Evolutionary conservation across 2,797 vertebrate species (phyloP).

Genomic region (Chelon labrosus): DNA sequence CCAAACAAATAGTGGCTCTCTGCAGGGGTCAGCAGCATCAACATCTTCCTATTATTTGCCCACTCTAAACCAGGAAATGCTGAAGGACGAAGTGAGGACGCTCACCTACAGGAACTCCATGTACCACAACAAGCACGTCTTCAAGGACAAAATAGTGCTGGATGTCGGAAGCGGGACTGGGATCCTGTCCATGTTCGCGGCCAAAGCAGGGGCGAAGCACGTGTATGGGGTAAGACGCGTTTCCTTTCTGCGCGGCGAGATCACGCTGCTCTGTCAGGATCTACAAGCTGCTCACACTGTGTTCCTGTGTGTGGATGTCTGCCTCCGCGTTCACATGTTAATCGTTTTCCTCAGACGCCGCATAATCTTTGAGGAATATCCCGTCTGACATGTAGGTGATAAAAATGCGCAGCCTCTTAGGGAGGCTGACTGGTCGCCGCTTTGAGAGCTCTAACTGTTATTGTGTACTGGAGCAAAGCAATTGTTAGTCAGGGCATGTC

Average conservation of each 20-base stretch:
- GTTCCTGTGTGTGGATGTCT: neutral
- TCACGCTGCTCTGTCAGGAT: conserved; percentile 1
- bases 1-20: neutral
- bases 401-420: conserved; percentile 27
- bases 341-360: neutral
- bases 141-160: conserved; percentile 97
- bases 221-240: conserved; percentile 93
- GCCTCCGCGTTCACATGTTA: neutral
- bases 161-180: conserved; percentile 98
- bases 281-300: conserved; percentile 31
- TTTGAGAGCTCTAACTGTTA: conserved; percentile 45
- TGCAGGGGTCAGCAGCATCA: neutral
- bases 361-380: conserved; percentile 14
- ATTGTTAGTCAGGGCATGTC: conserved; percentile 60
- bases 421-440: conserved; percentile 26
- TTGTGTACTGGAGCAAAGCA: conserved; percentile 36
- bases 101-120: conserved; percentile 98
- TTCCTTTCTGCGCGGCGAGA: conserved; percentile 12
- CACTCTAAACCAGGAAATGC: conserved; percentile 93
- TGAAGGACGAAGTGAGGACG: conserved; percentile 98
- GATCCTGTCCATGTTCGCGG: conserved; percentile 99
- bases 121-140: conserved; percentile 99
- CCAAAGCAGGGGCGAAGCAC: conserved; percentile 97
- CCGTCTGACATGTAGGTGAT: conserved; percentile 43
- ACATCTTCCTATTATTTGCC: conserved; percentile 15